Conservation (phyloP, 2,113 vertebrate genomes). For the Gymnocephalus cernua region DNA sequence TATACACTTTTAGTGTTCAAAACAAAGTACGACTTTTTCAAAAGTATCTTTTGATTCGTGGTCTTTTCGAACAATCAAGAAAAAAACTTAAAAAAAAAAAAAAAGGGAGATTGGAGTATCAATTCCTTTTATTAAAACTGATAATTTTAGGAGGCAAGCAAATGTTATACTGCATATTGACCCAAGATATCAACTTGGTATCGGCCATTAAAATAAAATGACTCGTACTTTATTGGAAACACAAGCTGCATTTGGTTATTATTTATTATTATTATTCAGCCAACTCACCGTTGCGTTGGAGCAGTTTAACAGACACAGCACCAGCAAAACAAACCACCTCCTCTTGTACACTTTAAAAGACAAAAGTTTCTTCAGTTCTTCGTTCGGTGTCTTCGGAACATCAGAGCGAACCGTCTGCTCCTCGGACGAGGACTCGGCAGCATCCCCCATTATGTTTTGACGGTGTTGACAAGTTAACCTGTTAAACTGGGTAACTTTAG, state of each 20-base stretch:
- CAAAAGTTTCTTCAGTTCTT: not conserved
- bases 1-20: not conserved
- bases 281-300: conserved; percentile 90
- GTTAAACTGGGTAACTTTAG: not conserved
- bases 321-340: conserved; percentile 88
- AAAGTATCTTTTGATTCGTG: no score
- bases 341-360: conserved; percentile 82
- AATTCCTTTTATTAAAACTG: no score
- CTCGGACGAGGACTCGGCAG: not conserved
- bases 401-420: not conserved
- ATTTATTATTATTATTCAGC: no score
- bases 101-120: not conserved
- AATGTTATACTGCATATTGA: not conserved
- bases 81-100: not conserved
- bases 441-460: conserved; percentile 45
- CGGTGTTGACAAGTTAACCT: not conserved
- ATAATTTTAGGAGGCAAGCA: no score
- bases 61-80: not conserved
- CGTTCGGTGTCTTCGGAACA: not conserved
- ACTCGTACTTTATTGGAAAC: no score
- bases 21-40: not conserved
- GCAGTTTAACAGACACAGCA: conserved; percentile 89
- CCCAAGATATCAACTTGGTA: not conserved
- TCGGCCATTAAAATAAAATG: no score
- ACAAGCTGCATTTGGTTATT: not conserved